Evolutionary conservation across 2,797 vertebrate species (phyloP), one percentile per base, ranked within the genome.

Genomic region (Choloepus didactylus): DNA sequence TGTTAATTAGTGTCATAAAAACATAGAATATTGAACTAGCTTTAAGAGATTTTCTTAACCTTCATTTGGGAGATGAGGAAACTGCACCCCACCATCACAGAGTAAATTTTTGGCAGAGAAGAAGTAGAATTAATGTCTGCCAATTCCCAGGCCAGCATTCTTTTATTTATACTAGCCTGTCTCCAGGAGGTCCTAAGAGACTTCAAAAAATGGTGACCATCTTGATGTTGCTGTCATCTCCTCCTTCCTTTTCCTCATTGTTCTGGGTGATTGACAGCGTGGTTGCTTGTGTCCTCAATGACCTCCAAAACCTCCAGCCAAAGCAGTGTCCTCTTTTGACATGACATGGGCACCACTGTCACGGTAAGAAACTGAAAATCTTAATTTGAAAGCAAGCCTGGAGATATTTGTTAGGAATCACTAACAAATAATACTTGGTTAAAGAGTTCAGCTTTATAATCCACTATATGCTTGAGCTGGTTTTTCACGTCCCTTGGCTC

Each of bases 401-500:
- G 49, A 91, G 21, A 41, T 56, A 79, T 27, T 83, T 69, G 2
- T 51, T 83, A 64, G 83, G 54, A 88, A 79, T 87, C 56, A 54
- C 49, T 67, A 70, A 79, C 84, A 84, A 88, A 38, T 54, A 49
- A 67, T 60, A 46, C 64, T 82, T 80, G 84, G 72, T 51, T 79
- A 41, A 79, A 77, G n/a, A 80, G 59, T 69, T 96, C n/a, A 44
- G 27, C 85, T 93, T 56, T 72, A 27, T 80, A 49, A 51, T 46
- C 62, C 59, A 31, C 54, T 35, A 9, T 35, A 35, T 54, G 41
- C 41, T 92, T 89, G 80, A 66, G 51, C 66, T 62, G 23, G 19
- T 46, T 91, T 88, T 90, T 87, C 35, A 62, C 27, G 88, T 92
- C 80, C 29, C 18, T 73, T 81, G 49, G 21, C 72, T 92, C 89